Conservation (phyloP, 2,797 vertebrate genomes). For the Hybognathus amarus region DNA sequence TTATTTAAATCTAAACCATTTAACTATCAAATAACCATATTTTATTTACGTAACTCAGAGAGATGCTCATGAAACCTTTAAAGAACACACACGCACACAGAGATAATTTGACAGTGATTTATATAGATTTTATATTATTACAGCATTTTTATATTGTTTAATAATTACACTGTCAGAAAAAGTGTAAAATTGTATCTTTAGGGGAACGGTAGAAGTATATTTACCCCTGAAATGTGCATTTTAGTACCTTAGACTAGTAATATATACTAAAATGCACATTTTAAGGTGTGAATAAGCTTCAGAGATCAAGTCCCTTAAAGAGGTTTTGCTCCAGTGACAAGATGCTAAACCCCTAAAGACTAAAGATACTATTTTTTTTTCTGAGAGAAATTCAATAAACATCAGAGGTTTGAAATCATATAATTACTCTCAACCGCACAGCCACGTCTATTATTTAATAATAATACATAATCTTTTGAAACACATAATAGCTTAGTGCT, state of each 20-base stretch:
- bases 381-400: not conserved
- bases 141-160: not conserved
- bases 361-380: not conserved
- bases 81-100: not conserved
- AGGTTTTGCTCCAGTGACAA: too few relatives aligned
- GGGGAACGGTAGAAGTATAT: not conserved
- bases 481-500: not conserved
- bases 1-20: not conserved
- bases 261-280: too few relatives aligned
- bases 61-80: not conserved
- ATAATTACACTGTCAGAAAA: not conserved
- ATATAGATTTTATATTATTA: not conserved
- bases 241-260: too few relatives aligned
- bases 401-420: not conserved
- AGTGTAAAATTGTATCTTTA: not conserved
- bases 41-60: not conserved
- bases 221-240: too few relatives aligned
- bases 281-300: too few relatives aligned
- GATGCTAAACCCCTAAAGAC: too few relatives aligned
- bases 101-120: not conserved
- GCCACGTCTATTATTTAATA: not conserved
- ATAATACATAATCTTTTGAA: not conserved
- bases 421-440: not conserved
- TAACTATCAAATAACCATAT: not conserved
- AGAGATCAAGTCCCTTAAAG: too few relatives aligned